These are phyloP conservation scores for Lucilia cuprina DNA, from an alignment of 1,140 invertebrate genomes.

Conservation along the genomic window DNA sequence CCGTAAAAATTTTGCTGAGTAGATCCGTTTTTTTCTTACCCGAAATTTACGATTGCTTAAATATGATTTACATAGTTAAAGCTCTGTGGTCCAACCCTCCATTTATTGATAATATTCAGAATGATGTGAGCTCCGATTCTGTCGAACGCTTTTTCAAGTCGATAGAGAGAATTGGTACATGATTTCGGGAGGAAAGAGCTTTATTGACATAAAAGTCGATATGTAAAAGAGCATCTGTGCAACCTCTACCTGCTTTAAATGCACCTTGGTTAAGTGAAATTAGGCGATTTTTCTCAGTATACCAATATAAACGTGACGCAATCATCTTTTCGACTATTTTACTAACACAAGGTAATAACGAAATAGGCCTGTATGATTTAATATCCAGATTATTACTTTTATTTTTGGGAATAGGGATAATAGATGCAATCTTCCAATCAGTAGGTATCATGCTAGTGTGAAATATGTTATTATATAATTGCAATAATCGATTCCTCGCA, in stretches of 20 bases:
- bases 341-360: conserved; percentile 13
- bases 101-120: conserved; percentile 34
- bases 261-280: conserved; percentile 24
- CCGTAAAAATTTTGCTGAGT: conserved; percentile 13
- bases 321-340: conserved; percentile 30
- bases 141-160: conserved; percentile 39
- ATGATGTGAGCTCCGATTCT: conserved; percentile 36
- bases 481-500: conserved; percentile 32
- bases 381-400: neutral
- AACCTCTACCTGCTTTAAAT: conserved; percentile 19
- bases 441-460: neutral
- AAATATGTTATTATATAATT: conserved; percentile 32
- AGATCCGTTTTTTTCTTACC: conserved; percentile 16
- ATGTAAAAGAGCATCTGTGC: conserved; percentile 1
- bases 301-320: conserved; percentile 38
- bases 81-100: conserved; percentile 38
- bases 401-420: conserved; percentile 21
- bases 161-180: conserved; percentile 36
- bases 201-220: conserved; percentile 29
- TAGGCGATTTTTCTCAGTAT: conserved; percentile 33
- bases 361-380: conserved; percentile 36
- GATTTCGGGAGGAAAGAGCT: conserved; percentile 28
- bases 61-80: conserved; percentile 36
- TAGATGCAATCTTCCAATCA: neutral
- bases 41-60: conserved; percentile 37